These are phyloP conservation scores for Eremobia ochroleuca DNA, from an alignment of 2,888 invertebrate species.

Conservation along the genomic window DNA sequence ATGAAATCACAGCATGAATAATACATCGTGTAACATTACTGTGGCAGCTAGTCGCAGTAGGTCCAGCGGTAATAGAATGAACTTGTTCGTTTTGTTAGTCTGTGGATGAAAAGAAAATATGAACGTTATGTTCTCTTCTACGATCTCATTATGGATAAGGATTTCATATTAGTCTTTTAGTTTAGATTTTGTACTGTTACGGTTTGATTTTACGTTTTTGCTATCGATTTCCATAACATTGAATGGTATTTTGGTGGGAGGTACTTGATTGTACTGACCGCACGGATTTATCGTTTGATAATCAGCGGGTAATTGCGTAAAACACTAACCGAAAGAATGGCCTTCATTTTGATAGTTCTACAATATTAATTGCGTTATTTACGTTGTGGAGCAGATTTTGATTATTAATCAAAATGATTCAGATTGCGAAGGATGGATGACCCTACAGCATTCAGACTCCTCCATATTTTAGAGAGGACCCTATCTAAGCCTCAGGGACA, in stretches of 20 bases:
- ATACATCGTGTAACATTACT: conserved; percentile 52
- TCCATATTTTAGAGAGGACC: too few species aligned
- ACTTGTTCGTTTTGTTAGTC: conserved; percentile 47
- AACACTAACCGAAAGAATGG: too few species aligned
- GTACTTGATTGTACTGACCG: background rate
- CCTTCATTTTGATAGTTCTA: too few species aligned
- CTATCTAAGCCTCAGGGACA: too few species aligned
- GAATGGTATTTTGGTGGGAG: background rate
- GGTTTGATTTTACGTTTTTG: background rate
- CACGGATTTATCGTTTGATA: background rate
- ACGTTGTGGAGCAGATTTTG: too few species aligned
- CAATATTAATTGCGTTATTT: too few species aligned
- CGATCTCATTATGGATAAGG: conserved; percentile 14
- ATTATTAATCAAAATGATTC: too few species aligned
- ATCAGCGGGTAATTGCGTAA: background rate
- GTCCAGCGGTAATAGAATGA: conserved; percentile 31
- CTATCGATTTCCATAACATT: background rate
- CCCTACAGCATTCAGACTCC: too few species aligned
- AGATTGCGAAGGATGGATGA: too few species aligned
- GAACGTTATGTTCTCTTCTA: background rate
- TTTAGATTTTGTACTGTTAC: conserved; percentile 1
- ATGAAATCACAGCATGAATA: conserved; percentile 69
- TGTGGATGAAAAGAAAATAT: conserved; percentile 50
- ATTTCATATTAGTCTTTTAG: conserved; percentile 27
- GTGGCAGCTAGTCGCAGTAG: conserved; percentile 26